These are phyloP conservation scores for Epirrhoe tristata DNA, from an alignment of 2,888 invertebrate genomes.

Conservation along the genomic window DNA sequence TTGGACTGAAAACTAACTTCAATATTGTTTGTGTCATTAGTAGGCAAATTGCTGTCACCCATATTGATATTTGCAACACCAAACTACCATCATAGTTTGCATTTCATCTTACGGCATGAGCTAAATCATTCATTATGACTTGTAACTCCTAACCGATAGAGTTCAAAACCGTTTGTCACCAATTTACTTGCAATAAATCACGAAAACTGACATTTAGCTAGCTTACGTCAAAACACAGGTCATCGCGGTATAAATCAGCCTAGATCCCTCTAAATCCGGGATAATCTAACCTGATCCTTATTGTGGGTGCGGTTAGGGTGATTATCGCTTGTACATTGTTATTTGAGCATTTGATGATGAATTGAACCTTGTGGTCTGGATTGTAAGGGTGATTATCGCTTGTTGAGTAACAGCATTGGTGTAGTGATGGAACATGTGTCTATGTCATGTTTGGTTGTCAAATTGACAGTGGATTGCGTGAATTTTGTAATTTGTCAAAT, in stretches of 20 bases:
- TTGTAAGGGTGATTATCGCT: neutral
- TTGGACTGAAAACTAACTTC: too few relatives aligned
- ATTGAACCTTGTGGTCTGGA: neutral
- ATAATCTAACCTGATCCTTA: constrained; percentile 32
- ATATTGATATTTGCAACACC: neutral
- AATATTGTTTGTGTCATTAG: too few relatives aligned
- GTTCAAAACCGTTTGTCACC: constrained; percentile 25
- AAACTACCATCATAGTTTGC: neutral
- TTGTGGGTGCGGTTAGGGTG: neutral
- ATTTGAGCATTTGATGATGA: neutral
- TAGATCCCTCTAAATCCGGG: constrained; percentile 45
- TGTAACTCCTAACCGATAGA: constrained; percentile 14
- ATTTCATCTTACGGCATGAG: neutral
- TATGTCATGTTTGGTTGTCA: constrained; percentile 20
- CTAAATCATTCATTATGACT: neutral
- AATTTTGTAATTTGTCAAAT: neutral
- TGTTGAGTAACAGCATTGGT: neutral
- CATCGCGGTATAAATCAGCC: constrained; percentile 52
- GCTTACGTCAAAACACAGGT: constrained; percentile 58
- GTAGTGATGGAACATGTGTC: constrained; percentile 25
- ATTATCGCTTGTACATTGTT: constrained; percentile 13
- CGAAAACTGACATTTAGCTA: constrained; percentile 48
- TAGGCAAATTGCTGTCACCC: too few relatives aligned
- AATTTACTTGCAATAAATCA: constrained; percentile 49
- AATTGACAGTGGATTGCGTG: constrained; percentile 14